These are phyloP conservation scores for Lepetodrilus schrolli DNA, from an alignment of 2,888 invertebrate genomes.

Conservation along the genomic window DNA sequence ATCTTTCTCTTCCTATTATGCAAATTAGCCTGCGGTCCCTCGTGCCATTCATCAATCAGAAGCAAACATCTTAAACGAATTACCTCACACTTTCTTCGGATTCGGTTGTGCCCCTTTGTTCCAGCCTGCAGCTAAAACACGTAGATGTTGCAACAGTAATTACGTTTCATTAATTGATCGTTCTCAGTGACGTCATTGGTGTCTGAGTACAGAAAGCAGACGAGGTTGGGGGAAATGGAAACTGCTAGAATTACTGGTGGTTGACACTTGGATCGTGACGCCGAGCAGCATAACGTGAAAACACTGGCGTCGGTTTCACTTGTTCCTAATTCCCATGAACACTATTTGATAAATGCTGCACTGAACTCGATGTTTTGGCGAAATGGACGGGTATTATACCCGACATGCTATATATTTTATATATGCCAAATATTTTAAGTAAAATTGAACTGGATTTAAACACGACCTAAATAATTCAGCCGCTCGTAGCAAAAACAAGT, in stretches of 20 bases:
- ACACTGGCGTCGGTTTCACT: not conserved
- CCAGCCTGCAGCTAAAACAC: not conserved
- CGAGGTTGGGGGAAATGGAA: constrained; percentile 4
- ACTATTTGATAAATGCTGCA: too few species aligned
- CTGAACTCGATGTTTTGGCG: too few species aligned
- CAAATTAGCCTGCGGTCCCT: not conserved
- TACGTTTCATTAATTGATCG: constrained; percentile 6
- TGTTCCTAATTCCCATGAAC: not conserved
- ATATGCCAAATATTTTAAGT: too few species aligned
- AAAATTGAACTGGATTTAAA: too few species aligned
- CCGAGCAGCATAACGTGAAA: not conserved
- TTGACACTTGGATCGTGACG: not conserved
- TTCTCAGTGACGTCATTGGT: too few species aligned
- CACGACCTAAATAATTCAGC: too few species aligned
- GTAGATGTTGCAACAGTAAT: constrained; percentile 25
- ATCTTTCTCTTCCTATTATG: not conserved
- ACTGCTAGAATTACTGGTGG: not conserved
- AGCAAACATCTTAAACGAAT: not conserved
- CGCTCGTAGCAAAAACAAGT: too few species aligned
- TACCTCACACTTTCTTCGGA: not conserved
- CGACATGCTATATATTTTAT: too few species aligned
- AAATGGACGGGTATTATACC: too few species aligned
- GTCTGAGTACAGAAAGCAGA: too few species aligned
- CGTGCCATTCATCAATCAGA: constrained; percentile 1
- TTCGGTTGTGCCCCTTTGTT: not conserved